Percentiles rank a stretch among this genome's conserved stretches.
Evolutionary conservation across 2,888 invertebrate genomes (phyloP).

Genomic region (Synanthedon vespiformis): DNA sequence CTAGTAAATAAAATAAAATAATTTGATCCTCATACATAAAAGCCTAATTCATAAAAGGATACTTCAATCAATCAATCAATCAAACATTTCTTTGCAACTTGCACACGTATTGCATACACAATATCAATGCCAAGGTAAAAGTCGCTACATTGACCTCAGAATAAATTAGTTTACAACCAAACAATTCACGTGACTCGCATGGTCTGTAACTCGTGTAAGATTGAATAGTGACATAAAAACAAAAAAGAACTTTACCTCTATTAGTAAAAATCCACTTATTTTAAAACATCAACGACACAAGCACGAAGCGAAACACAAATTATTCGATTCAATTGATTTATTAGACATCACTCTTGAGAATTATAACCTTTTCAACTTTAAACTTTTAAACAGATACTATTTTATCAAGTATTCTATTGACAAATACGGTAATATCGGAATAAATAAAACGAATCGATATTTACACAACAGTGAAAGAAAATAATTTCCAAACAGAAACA

Average conservation of each 20-base stretch:
- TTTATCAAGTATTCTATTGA: slow-evolving; percentile 9
- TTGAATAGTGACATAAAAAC: slow-evolving; percentile 2
- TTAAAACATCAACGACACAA: slow-evolving; percentile 11
- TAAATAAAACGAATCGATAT: slow-evolving; percentile 12
- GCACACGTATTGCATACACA: neutral
- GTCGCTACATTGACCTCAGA: neutral
- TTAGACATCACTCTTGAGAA: slow-evolving; percentile 21
- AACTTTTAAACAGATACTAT: slow-evolving; percentile 2
- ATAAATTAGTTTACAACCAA: too few species aligned
- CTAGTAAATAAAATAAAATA: too few species aligned
- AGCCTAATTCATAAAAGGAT: too few species aligned
- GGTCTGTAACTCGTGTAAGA: neutral
- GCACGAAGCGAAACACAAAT: slow-evolving; percentile 10
- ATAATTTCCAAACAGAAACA: slow-evolving; percentile 10
- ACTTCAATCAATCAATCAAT: too few species aligned
- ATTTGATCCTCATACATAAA: too few species aligned
- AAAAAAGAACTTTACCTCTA: slow-evolving; percentile 14
- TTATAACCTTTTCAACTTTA: slow-evolving; percentile 9
- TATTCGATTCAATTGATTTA: slow-evolving; percentile 16
- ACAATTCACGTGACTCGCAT: neutral
- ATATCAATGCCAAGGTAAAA: neutral
- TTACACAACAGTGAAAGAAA: neutral
- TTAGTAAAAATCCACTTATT: slow-evolving; percentile 12
- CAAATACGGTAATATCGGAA: slow-evolving; percentile 10
- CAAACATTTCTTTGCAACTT: too few species aligned